A percentile compares a stretch with the other conserved stretches of the same genome.
Evolutionary conservation across 2,797 vertebrate species (phyloP).

Genomic region (Simalia tracyae): DNA sequence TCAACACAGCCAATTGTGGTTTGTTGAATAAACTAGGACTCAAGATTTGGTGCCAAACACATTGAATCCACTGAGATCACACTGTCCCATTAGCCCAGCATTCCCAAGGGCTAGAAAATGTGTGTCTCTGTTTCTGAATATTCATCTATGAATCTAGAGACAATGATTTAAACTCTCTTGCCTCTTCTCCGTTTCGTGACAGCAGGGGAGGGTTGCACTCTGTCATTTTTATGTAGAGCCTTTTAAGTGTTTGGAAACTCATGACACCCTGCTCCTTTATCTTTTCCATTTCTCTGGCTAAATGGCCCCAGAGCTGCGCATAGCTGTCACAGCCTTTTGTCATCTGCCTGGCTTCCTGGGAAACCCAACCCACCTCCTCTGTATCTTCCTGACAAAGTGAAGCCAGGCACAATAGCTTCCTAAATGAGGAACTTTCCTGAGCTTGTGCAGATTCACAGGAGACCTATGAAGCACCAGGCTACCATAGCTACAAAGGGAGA

Average conservation of each 20-base stretch:
- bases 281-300: slow-evolving; percentile 10
- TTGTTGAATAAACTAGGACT: neutral
- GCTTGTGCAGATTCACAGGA: too few relatives aligned
- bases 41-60: too few relatives aligned
- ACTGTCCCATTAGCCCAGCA: neutral
- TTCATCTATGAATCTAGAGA: neutral
- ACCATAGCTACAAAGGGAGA: neutral
- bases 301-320: neutral
- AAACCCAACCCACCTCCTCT: neutral
- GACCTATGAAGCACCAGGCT: too few relatives aligned
- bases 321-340: neutral
- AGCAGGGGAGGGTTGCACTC: slow-evolving; percentile 6
- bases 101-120: neutral
- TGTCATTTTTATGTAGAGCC: slow-evolving; percentile 34
- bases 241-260: slow-evolving; percentile 34
- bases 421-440: neutral
- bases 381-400: too few relatives aligned
- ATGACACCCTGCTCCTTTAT: slow-evolving; percentile 16
- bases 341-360: neutral
- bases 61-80: neutral
- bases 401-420: neutral
- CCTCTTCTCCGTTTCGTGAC: slow-evolving; percentile 16
- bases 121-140: neutral
- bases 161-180: slow-evolving; percentile 7
- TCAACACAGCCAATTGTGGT: neutral